Evolutionary conservation across 1,140 invertebrate species (phyloP), one percentile per base, ranked within the genome.

Genomic region (Drosophila auraria): DNA sequence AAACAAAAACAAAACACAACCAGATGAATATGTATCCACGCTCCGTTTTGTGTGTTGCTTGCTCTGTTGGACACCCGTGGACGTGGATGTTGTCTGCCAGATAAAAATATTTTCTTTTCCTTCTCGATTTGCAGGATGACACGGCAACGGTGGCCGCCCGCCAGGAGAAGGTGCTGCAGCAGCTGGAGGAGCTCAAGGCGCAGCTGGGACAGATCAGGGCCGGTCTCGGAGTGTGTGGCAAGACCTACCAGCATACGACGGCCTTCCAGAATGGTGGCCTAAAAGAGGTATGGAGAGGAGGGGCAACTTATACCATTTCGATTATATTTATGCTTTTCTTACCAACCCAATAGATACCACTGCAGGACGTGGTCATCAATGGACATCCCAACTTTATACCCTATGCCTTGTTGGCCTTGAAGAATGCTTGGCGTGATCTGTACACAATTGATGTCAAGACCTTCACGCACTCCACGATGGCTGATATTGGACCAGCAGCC

Each of bases 371-470:
- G 14, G 92, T 93, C 15, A 79, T 93, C 40, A 93, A 93, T 69
- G 92, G 87, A 5, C 92, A 93, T 80, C 92, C 92, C 20, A 92
- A 92, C 51, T 92, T 92, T n/a, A 91, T 93, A 79, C 92, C 92
- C 3, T 93, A 92, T n/a, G 89, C 87, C 6, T 36, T 93, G 53
- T 73, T 93, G 68, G 92, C 91, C 1, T 38, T 93, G 7, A 93
- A 93, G 40, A 93, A 93, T 64, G 89, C 86, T 7, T 93, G 92
- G 92, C 78, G 83, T 9, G 63, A 90, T 61, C 45, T 83, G 25
- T 92, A 87, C 57, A 84, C 82, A 5, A 82, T 93, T 47, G 81
- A 93, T 59, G 84, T 92, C n/a, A 92, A 91, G 62, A 89, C 84
- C 12, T 93, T 86, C 47, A 91, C 90, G 49, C 92, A 93, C 64